Conservation (phyloP, 30 jellyfish, hydroid and myxozoan genomes). For the Chrysaora quinquecirrha region DNA sequence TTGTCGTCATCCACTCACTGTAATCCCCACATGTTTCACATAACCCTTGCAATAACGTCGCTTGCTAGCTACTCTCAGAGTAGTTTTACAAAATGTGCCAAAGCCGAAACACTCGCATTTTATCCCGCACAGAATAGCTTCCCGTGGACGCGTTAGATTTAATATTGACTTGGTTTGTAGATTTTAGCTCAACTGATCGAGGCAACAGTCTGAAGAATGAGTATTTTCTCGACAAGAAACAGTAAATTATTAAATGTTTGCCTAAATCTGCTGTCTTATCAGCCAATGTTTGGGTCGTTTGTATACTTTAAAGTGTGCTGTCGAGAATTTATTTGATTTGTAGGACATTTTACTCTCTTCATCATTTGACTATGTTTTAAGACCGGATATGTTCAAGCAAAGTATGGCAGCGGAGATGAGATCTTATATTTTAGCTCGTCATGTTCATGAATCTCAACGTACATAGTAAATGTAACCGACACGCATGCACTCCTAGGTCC, state of each 20-base stretch:
- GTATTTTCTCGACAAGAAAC: constrained; percentile 1
- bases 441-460: too few relatives aligned
- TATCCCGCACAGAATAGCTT: too few relatives aligned
- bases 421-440: not conserved
- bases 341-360: not conserved
- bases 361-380: not conserved
- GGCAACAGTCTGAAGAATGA: not conserved
- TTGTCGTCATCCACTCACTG: too few relatives aligned
- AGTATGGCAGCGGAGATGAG: too few relatives aligned
- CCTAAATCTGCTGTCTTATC: not conserved
- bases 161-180: constrained; percentile 2
- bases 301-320: not conserved
- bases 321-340: not conserved
- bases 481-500: too few relatives aligned
- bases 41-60: too few relatives aligned
- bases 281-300: not conserved
- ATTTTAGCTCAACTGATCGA: not conserved
- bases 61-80: too few relatives aligned
- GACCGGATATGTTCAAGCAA: not conserved
- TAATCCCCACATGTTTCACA: too few relatives aligned
- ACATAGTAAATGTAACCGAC: too few relatives aligned
- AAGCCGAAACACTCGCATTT: too few relatives aligned
- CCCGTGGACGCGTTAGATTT: constrained; percentile 9
- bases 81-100: too few relatives aligned
- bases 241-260: constrained; percentile 8